Evolutionary conservation across 2,888 invertebrate genomes (phyloP).

Genomic region (Biston betularia): DNA sequence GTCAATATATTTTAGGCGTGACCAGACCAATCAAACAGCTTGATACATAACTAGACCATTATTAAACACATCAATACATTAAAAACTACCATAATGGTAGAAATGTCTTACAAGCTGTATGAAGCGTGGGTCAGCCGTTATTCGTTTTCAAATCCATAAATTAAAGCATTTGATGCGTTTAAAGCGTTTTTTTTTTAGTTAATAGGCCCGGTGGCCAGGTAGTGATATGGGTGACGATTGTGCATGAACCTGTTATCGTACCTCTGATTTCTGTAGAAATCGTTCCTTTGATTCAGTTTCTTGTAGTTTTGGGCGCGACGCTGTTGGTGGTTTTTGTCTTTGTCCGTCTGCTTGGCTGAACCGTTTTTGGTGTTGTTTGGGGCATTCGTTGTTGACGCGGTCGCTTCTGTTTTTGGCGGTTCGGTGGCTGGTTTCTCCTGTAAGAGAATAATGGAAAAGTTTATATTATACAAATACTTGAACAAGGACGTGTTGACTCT

Average conservation of each 20-base stretch:
- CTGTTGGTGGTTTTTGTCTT: slow-evolving; percentile 68
- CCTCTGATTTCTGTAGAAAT: slow-evolving; percentile 78
- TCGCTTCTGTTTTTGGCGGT: slow-evolving; percentile 53
- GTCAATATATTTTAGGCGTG: slow-evolving; percentile 16
- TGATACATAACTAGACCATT: not conserved
- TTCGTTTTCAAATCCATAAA: slow-evolving; percentile 13
- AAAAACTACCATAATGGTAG: slow-evolving; percentile 5
- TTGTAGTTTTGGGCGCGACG: slow-evolving; percentile 75
- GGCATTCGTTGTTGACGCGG: slow-evolving; percentile 24
- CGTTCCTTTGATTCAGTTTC: slow-evolving; percentile 69
- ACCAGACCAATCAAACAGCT: slow-evolving; percentile 4
- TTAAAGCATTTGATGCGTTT: slow-evolving; percentile 31
- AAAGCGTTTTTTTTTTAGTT: slow-evolving; percentile 60
- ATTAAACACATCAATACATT: not conserved
- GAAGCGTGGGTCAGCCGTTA: not conserved
- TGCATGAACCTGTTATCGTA: slow-evolving; percentile 76
- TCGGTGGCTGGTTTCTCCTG: slow-evolving; percentile 68
- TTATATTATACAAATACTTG: no score
- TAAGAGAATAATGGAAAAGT: slow-evolving; percentile 15
- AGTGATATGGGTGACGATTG: slow-evolving; percentile 75
- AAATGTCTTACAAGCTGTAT: slow-evolving; percentile 2
- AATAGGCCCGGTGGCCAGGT: slow-evolving; percentile 80
- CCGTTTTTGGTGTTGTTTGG: slow-evolving; percentile 47
- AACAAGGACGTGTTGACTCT: no score
- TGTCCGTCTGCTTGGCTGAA: slow-evolving; percentile 53